Evolutionary conservation across 92 coral and sea anemone genomes (phyloP).

Genomic region (Pocillopora meandrina): DNA sequence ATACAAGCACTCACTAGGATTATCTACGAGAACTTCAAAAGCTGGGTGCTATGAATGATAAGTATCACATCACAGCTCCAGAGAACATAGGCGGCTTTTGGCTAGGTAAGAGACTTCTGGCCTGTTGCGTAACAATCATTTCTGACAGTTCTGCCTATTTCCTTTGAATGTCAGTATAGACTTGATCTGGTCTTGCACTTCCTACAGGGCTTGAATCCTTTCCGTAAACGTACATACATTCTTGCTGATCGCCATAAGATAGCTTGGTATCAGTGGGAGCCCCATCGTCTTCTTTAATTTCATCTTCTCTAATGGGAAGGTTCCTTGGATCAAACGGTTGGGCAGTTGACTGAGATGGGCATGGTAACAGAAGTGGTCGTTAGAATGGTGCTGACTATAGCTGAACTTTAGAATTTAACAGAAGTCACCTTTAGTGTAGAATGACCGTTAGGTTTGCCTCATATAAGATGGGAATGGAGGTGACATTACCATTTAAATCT

Average conservation of each 20-base stretch:
- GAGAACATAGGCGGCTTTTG: slow-evolving; percentile 68
- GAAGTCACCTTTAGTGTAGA: no score
- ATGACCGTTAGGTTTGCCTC: no score
- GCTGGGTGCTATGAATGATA: slow-evolving; percentile 61
- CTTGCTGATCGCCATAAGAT: not conserved
- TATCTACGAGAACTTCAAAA: slow-evolving; percentile 61
- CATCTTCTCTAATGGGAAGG: no score
- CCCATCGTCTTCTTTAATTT: no score
- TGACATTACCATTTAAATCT: no score
- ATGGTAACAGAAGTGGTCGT: no score
- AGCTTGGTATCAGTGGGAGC: not conserved
- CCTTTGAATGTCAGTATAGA: slow-evolving; percentile 56
- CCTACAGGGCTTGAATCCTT: not conserved
- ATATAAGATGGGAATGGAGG: no score
- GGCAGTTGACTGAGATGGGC: not conserved
- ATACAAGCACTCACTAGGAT: slow-evolving; percentile 59
- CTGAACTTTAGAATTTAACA: no score
- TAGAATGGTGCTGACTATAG: no score
- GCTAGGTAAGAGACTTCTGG: slow-evolving; percentile 55
- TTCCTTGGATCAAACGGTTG: not conserved
- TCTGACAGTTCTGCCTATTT: slow-evolving; percentile 62
- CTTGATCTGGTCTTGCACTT: slow-evolving; percentile 9
- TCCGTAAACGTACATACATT: not conserved
- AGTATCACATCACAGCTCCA: slow-evolving; percentile 69
- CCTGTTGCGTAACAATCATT: slow-evolving; percentile 66